phyloP scores from a whole-genome alignment of 2,888 invertebrate species.

The Nomada goodeniana region DNA sequence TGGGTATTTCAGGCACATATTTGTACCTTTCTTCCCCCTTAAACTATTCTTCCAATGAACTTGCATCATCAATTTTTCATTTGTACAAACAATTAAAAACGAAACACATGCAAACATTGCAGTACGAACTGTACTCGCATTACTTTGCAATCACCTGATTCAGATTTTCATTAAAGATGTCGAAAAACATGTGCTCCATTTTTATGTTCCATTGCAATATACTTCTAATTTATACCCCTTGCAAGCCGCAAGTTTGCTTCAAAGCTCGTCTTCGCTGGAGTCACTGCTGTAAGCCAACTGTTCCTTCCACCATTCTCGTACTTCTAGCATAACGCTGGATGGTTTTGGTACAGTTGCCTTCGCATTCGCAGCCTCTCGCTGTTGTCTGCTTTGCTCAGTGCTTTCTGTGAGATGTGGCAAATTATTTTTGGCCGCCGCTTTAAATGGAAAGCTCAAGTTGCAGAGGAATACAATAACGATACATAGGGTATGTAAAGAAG shows the following conservation, averaged over 20 bases:
- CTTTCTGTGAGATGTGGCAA: slow-evolving; percentile 85
- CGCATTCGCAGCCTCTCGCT: slow-evolving; percentile 84
- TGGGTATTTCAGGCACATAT: slow-evolving; percentile 37
- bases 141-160: not conserved
- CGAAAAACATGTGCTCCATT: slow-evolving; percentile 31
- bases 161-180: not conserved
- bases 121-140: not conserved
- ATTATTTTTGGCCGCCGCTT: slow-evolving; percentile 85
- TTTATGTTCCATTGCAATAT: slow-evolving; percentile 9
- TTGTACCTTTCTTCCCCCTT: slow-evolving; percentile 11
- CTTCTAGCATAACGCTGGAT: slow-evolving; percentile 88
- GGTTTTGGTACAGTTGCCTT: slow-evolving; percentile 85
- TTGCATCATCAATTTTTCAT: not conserved
- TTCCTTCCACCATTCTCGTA: slow-evolving; percentile 94
- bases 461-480: slow-evolving; percentile 1
- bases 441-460: slow-evolving; percentile 30
- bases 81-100: not conserved
- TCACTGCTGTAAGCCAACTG: slow-evolving; percentile 88
- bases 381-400: slow-evolving; percentile 82
- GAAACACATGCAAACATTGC: slow-evolving; percentile 10
- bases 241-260: slow-evolving; percentile 30
- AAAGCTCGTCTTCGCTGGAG: slow-evolving; percentile 87
- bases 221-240: slow-evolving; percentile 1
- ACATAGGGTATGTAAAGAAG: not conserved
- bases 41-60: not conserved